phyloP scores from a whole-genome alignment of 2,797 vertebrate species.

The Dermochelys coriacea region DNA sequence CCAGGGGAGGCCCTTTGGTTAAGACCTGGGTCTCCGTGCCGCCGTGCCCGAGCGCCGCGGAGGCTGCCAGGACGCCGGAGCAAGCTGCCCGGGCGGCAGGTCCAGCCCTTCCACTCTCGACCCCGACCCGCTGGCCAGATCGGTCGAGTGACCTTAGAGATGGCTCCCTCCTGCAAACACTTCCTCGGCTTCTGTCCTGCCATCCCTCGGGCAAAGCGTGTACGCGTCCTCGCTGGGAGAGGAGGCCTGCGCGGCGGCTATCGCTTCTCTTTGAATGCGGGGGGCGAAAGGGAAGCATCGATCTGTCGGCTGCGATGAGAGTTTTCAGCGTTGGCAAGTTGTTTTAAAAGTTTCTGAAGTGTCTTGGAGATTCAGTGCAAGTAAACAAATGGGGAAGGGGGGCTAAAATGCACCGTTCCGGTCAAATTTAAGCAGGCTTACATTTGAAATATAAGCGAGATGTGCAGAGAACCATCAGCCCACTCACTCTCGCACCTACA shows the following conservation, averaged over 20 bases:
- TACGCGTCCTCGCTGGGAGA: neutral
- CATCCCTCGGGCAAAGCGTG: neutral
- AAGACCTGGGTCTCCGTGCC: neutral
- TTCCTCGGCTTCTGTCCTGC: neutral
- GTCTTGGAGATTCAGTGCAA: neutral
- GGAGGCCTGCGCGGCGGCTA: neutral
- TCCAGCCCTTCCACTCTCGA: neutral
- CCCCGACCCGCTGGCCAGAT: neutral
- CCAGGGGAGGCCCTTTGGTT: neutral
- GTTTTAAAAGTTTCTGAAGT: neutral
- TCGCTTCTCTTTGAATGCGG: neutral
- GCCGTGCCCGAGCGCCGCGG: neutral
- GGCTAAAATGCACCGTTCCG: neutral
- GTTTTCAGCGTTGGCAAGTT: neutral
- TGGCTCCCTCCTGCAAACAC: neutral
- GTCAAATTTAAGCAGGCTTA: neutral
- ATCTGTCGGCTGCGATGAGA: neutral
- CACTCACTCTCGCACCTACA: neutral
- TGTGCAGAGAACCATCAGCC: neutral
- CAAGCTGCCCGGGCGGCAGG: neutral
- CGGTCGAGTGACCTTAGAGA: neutral
- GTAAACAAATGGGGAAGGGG: neutral
- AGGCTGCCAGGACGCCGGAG: no score
- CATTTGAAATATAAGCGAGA: neutral
- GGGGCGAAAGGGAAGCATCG: neutral